Evolutionary conservation across 2,888 invertebrate genomes (phyloP).

Genomic region (Tipula confusa): DNA sequence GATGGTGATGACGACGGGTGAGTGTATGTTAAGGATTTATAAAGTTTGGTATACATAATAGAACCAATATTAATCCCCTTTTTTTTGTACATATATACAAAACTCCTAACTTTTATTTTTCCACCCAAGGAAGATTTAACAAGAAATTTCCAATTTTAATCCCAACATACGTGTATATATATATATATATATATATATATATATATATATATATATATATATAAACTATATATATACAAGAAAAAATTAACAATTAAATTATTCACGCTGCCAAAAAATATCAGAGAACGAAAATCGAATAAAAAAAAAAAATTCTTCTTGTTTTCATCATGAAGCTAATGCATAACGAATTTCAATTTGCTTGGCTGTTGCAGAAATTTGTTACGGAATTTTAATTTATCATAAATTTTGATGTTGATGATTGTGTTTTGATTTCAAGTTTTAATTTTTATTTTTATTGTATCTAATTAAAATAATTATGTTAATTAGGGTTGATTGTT

Average conservation of each 20-base stretch:
- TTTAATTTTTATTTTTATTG: not conserved
- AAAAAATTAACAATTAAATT: not conserved
- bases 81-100: not conserved
- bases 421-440: not conserved
- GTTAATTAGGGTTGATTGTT: not conserved
- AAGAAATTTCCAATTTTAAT: not conserved
- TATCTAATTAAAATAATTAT: not conserved
- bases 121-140: not conserved
- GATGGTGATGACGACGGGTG: not conserved
- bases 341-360: not conserved
- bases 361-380: not conserved
- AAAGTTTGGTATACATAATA: not conserved
- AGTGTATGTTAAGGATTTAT: not conserved
- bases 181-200: not conserved
- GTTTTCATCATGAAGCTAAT: slow-evolving; percentile 25
- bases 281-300: not conserved
- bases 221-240: not conserved
- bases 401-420: slow-evolving; percentile 3
- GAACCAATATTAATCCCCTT: not conserved
- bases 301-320: not conserved
- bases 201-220: not conserved
- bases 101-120: not conserved
- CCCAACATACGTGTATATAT: not conserved
- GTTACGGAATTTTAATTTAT: slow-evolving; percentile 3
- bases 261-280: not conserved